Evolutionary conservation across 2,888 invertebrate genomes (phyloP).

Genomic region (Drosophila monieri): DNA sequence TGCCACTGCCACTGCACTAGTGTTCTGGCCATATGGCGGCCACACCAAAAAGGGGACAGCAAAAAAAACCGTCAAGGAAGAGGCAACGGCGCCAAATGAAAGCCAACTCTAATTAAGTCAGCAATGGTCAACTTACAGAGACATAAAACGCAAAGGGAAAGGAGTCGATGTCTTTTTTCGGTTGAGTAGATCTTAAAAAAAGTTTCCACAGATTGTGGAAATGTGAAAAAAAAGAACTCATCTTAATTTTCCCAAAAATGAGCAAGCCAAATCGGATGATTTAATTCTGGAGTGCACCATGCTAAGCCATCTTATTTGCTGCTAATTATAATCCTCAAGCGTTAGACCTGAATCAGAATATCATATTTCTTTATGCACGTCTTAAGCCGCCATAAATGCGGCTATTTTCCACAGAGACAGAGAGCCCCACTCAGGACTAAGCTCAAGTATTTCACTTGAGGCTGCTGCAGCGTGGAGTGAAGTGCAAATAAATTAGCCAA

Average conservation of each 20-base stretch:
- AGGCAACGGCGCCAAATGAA: constrained; percentile 30
- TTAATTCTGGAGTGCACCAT: constrained; percentile 58
- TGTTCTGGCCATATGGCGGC: constrained; percentile 61
- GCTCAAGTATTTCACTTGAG: constrained; percentile 49
- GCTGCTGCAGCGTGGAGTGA: constrained; percentile 50
- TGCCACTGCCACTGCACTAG: constrained; percentile 27
- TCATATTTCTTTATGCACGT: background rate
- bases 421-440: constrained; percentile 13
- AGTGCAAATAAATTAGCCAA: constrained; percentile 68
- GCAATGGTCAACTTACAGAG: constrained; percentile 55
- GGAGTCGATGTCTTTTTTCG: constrained; percentile 19
- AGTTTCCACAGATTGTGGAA: constrained; percentile 17
- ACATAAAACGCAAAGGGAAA: constrained; percentile 38
- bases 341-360: constrained; percentile 1
- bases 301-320: constrained; percentile 54
- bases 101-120: constrained; percentile 67
- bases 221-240: constrained; percentile 5
- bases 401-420: constrained; percentile 25
- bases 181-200: constrained; percentile 4
- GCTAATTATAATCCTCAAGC: constrained; percentile 52
- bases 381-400: constrained; percentile 47
- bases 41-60: constrained; percentile 40
- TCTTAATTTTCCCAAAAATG: constrained; percentile 12
- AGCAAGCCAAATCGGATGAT: constrained; percentile 42
- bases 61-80: constrained; percentile 17